Conservation (phyloP, 2,888 invertebrate species). For the Amphipyra berbera region DNA sequence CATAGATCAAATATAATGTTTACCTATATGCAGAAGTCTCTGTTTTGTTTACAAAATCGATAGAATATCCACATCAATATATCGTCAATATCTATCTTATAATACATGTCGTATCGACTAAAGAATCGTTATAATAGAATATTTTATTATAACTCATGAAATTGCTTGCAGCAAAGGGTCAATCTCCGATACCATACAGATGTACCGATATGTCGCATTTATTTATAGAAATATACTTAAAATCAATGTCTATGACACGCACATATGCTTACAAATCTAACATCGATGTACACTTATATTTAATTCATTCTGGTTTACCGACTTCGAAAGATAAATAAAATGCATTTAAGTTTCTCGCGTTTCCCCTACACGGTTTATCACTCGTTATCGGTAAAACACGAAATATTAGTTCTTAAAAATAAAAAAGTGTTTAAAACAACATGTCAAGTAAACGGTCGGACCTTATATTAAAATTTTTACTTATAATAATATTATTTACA, state of each 20-base stretch:
- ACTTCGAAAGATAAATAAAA: constrained; percentile 8
- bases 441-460: constrained; percentile 34
- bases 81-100: not conserved
- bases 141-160: no score
- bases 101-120: constrained; percentile 10
- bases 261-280: constrained; percentile 18
- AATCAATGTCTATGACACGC: constrained; percentile 24
- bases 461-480: constrained; percentile 14
- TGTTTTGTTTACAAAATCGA: constrained; percentile 5
- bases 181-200: constrained; percentile 1
- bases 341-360: constrained; percentile 7
- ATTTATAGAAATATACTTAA: constrained; percentile 2
- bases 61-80: constrained; percentile 2
- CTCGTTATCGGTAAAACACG: constrained; percentile 10
- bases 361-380: not conserved
- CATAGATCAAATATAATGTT: constrained; percentile 38
- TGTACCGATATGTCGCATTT: constrained; percentile 13
- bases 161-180: no score
- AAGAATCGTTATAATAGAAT: not conserved
- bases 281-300: constrained; percentile 34
- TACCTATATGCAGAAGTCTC: constrained; percentile 31
- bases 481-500: constrained; percentile 42
- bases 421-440: constrained; percentile 33
- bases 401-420: constrained; percentile 2
- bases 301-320: constrained; percentile 13